phyloP scores from a whole-genome alignment of 1,140 invertebrate genomes.

The Hylaeus anthracinus region DNA sequence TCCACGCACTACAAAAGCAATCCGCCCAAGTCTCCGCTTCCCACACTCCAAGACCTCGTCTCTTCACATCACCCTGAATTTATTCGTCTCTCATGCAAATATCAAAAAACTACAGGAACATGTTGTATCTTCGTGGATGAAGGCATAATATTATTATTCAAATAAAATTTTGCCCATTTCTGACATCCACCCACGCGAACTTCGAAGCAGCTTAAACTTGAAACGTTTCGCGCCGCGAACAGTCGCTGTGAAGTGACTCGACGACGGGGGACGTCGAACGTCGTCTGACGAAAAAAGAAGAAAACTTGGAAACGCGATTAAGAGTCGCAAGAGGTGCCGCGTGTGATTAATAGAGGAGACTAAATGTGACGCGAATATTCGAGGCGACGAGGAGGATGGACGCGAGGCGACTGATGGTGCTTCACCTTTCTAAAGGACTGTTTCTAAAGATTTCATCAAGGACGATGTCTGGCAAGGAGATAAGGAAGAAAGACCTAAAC shows the following conservation, averaged over 20 bases:
- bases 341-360: background rate
- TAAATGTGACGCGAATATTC: background rate
- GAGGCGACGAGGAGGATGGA: background rate
- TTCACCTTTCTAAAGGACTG: constrained; percentile 33
- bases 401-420: constrained; percentile 21
- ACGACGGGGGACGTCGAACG: too few relatives aligned
- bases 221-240: too few relatives aligned
- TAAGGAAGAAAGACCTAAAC: constrained; percentile 33
- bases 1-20: background rate
- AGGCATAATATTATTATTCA: too few relatives aligned
- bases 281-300: too few relatives aligned
- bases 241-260: background rate
- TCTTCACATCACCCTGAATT: background rate
- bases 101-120: background rate
- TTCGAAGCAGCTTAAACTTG: too few relatives aligned
- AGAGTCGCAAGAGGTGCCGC: background rate
- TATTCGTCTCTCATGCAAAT: background rate
- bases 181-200: too few relatives aligned
- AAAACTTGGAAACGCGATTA: background rate
- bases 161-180: too few relatives aligned
- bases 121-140: too few relatives aligned
- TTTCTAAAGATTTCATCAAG: constrained; percentile 34
- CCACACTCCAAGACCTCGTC: background rate
- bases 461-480: constrained; percentile 12
- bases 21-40: background rate